These are phyloP conservation scores for Poecile montanus DNA, from an alignment of 2,797 vertebrate genomes.

Conservation along the genomic window DNA sequence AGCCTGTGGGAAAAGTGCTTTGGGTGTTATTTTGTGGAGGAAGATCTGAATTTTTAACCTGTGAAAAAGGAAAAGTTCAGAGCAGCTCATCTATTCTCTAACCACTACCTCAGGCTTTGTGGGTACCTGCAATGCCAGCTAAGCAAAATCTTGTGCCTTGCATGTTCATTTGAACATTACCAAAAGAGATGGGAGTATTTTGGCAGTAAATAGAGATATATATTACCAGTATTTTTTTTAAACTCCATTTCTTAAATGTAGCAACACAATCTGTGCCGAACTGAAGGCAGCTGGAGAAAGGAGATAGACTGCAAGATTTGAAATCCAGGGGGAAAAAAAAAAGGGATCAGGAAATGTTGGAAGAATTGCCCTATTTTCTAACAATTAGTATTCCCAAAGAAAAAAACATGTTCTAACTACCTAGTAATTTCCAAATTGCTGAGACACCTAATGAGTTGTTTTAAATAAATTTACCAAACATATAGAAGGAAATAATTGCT, in stretches of 20 bases:
- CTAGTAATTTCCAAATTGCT: slow-evolving; percentile 62
- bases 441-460: slow-evolving; percentile 45
- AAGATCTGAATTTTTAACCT: background rate
- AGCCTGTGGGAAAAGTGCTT: background rate
- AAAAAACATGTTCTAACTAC: slow-evolving; percentile 19
- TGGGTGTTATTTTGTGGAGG: background rate
- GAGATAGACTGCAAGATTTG: background rate
- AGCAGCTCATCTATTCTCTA: background rate
- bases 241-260: background rate
- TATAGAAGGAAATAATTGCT: slow-evolving; percentile 54
- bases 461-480: slow-evolving; percentile 54
- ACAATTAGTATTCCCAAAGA: slow-evolving; percentile 49
- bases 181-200: background rate
- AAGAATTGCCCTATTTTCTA: slow-evolving; percentile 41
- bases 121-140: background rate
- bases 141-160: background rate
- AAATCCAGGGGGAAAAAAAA: background rate
- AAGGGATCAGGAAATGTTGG: background rate
- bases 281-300: slow-evolving; percentile 7
- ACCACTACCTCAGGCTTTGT: background rate
- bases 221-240: background rate
- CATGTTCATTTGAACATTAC: background rate
- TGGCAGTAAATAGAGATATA: background rate
- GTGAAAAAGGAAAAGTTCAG: background rate
- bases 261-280: slow-evolving; percentile 26